Evolutionary conservation across 1,140 invertebrate species (phyloP), one percentile per base, ranked within the genome.

Genomic region (Periplaneta americana): DNA sequence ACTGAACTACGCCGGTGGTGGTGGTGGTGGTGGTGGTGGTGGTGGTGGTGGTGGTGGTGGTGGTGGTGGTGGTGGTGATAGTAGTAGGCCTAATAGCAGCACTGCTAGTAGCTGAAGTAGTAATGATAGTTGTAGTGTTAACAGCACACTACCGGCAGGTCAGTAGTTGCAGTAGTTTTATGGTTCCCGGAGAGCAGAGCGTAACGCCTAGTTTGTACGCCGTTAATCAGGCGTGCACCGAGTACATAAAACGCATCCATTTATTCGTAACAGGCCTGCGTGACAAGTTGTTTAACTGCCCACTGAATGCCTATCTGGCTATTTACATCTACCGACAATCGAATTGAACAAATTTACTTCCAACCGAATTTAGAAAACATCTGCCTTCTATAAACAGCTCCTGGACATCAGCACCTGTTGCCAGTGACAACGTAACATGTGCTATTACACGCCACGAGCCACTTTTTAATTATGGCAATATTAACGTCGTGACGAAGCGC

Each of bases 301-400:
- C 22, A 66, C 0, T 34, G 75, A 13, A 77, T 33, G 31, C 31
- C 11, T 77, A 33, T 77, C 31, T 33, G 8, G 6, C 75, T 33
- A 28, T 36, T 77, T 36, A 77, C 31, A 77, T 77, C 31, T 33
- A 33, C 75, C 75, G 75, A 77, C 75, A 77, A 77, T 33, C 31
- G 75, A 77, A 77, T 77, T 77, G 75, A 36, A 77, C 75, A 77
- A 77, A 77, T 77, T 33, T 77, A 77, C 22, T 77, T 28, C n/a
- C 57, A 66, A 66, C 17, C n/a, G 57, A 66, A 66, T 66, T 66
- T n/a, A n/a, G n/a, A n/a, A 31, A 77, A 34, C 75, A 77, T 77
- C 75, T 77, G 75, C 75, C 75, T 33, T 36, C 11, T 34, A 36
- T 66, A 66, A 66, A 66, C 11, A 66, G 11, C 22, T 9, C 48